Evolutionary conservation across 2,113 vertebrate species (phyloP).

Genomic region (Cricetomys ansorgei): DNA sequence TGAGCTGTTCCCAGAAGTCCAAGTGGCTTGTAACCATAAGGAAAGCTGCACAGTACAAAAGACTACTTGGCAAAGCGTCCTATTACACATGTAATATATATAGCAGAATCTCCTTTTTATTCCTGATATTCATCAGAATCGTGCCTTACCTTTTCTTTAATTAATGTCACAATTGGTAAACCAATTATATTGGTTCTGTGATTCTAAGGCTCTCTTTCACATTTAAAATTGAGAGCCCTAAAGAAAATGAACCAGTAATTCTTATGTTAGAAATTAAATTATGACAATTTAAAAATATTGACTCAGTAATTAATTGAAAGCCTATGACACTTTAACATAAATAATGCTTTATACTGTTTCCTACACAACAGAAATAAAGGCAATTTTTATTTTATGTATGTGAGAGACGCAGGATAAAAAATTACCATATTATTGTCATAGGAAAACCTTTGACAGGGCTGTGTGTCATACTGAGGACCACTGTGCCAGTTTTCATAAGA

Average conservation of each 20-base stretch:
- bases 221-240: constrained; percentile 1
- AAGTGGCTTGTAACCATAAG: too few species aligned
- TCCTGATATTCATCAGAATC: background rate
- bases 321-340: background rate
- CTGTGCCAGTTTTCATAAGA: background rate
- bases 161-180: background rate
- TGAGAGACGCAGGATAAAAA: background rate
- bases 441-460: background rate
- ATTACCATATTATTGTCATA: background rate
- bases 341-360: background rate
- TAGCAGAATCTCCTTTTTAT: background rate
- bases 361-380: background rate
- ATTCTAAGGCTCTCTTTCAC: constrained; percentile 24
- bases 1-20: too few species aligned
- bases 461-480: background rate
- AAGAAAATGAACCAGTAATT: background rate
- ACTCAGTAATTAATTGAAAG: background rate
- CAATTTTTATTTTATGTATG: background rate
- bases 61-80: too few species aligned
- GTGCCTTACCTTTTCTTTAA: background rate
- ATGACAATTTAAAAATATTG: background rate
- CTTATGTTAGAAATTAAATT: constrained; percentile 17
- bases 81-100: background rate
- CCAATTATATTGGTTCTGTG: background rate
- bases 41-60: too few species aligned